Evolutionary conservation across 1,140 invertebrate species (phyloP).

Genomic region (Solen grandis): DNA sequence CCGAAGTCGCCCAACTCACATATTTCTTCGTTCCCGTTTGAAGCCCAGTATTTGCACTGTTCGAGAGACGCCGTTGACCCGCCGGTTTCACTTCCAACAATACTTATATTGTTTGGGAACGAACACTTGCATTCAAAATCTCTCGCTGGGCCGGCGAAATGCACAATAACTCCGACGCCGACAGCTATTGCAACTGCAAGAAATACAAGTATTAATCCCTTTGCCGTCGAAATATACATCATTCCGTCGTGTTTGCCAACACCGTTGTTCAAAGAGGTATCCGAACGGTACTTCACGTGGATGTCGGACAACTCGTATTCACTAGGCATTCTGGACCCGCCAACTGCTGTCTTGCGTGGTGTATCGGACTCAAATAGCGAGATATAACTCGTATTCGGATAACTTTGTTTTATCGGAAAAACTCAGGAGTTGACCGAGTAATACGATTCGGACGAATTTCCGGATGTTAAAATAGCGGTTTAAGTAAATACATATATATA

Average conservation of each 20-base stretch:
- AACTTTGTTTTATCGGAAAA: not conserved
- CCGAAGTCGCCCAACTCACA: constrained; percentile 29
- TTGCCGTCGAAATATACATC: constrained; percentile 33
- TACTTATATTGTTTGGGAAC: constrained; percentile 34
- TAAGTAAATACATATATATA: too few relatives aligned
- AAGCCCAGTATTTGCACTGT: constrained; percentile 41
- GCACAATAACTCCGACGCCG: constrained; percentile 54
- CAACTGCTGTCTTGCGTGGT: not conserved
- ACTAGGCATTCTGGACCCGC: constrained; percentile 12
- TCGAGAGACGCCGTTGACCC: not conserved
- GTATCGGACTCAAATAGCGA: not conserved
- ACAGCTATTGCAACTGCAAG: constrained; percentile 44
- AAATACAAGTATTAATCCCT: constrained; percentile 38
- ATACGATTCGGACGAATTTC: too few relatives aligned
- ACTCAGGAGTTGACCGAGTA: not conserved
- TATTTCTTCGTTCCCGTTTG: constrained; percentile 30
- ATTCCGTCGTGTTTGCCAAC: not conserved
- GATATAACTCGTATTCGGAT: not conserved
- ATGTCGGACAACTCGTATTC: constrained; percentile 38
- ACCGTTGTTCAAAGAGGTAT: not conserved
- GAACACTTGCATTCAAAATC: constrained; percentile 39
- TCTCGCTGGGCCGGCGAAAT: constrained; percentile 40
- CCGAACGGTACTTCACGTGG: not conserved
- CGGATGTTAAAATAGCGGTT: too few relatives aligned
- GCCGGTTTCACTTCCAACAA: not conserved